Evolutionary conservation across 2,113 vertebrate species (phyloP).

Genomic region (Henicopernis longicauda): DNA sequence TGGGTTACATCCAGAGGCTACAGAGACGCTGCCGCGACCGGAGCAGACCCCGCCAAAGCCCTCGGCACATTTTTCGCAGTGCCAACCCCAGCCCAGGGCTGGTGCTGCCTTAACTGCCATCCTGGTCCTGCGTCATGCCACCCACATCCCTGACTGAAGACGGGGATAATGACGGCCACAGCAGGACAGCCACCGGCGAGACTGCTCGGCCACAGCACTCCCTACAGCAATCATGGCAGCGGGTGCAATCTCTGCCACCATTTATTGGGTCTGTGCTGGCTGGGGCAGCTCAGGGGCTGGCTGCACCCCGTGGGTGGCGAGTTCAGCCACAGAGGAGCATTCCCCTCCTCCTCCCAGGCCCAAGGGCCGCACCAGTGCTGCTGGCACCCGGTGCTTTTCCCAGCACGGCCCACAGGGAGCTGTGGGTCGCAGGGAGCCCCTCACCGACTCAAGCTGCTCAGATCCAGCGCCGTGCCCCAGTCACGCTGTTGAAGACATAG

Average conservation of each 20-base stretch:
- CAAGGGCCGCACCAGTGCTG: fast-evolving
- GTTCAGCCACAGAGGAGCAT: not conserved
- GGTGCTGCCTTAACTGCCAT: not conserved
- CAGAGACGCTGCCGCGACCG: fast-evolving
- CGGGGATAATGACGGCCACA: not conserved
- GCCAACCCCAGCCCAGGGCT: not conserved
- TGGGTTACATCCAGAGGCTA: not conserved
- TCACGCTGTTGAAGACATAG: slow-evolving; percentile 45
- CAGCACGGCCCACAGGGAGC: fast-evolving
- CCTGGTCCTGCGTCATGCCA: not conserved
- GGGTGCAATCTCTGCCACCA: not conserved
- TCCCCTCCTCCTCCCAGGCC: not conserved
- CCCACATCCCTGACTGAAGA: not conserved
- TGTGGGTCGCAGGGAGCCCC: not conserved
- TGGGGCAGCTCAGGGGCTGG: not conserved
- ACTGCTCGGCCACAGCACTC: fast-evolving
- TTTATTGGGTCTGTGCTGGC: not conserved
- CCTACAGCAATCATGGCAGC: fast-evolving
- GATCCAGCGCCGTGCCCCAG: slow-evolving; percentile 39
- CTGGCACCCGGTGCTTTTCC: fast-evolving
- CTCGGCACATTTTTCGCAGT: fast-evolving
- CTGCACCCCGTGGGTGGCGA: not conserved
- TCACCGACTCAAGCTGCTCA: not conserved
- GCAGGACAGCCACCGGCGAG: not conserved
- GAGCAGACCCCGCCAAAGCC: not conserved